Conservation (phyloP, 2,888 invertebrate genomes). For the Limnephilus lunatus region DNA sequence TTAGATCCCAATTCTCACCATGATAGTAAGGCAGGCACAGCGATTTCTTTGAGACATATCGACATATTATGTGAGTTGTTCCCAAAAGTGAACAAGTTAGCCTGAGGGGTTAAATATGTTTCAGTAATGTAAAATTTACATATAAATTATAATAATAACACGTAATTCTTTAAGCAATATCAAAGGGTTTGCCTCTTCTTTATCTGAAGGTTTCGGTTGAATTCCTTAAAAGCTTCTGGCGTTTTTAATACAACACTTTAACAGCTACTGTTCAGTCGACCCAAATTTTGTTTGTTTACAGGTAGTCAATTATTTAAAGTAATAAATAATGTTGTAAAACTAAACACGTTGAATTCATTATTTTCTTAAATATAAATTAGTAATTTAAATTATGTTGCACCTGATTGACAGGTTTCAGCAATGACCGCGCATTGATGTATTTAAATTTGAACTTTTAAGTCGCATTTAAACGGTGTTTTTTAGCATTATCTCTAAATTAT, state of each 20-base stretch:
- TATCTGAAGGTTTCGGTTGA: not conserved
- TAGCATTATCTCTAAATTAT: not conserved
- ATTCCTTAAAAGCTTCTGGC: constrained; percentile 30
- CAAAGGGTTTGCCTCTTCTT: not conserved
- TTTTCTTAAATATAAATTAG: not conserved
- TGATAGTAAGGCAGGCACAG: too few relatives aligned
- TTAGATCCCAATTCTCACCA: too few relatives aligned
- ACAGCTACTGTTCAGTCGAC: constrained; percentile 7
- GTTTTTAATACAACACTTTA: not conserved
- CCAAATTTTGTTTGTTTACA: not conserved
- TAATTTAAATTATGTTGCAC: not conserved
- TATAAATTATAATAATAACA: not conserved
- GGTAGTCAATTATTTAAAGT: not conserved
- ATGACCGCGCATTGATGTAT: constrained; percentile 34
- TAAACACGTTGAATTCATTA: too few relatives aligned
- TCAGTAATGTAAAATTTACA: not conserved
- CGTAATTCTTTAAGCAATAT: not conserved
- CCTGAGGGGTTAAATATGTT: not conserved
- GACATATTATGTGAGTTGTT: too few relatives aligned
- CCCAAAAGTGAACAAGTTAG: too few relatives aligned
- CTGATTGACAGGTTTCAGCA: not conserved
- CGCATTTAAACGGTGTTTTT: not conserved
- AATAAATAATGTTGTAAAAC: not conserved
- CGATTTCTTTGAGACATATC: too few relatives aligned
- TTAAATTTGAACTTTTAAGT: not conserved